These are phyloP conservation scores for Mareca strepera DNA, from an alignment of 2,797 vertebrate genomes.

Conservation along the genomic window DNA sequence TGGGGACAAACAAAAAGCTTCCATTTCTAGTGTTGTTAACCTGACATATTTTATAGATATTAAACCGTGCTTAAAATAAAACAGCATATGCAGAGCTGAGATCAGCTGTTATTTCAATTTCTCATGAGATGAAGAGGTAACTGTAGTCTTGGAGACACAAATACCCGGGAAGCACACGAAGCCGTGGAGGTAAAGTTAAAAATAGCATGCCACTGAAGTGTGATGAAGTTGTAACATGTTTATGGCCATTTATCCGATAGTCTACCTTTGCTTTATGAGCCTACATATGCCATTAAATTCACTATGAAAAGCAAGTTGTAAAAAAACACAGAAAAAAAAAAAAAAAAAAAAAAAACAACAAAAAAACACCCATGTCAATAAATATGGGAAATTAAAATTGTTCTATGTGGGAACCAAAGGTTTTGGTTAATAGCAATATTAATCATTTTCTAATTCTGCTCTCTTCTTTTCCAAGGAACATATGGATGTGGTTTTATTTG, in stretches of 20 bases:
- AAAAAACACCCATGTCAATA: background rate
- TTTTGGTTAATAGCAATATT: constrained; percentile 35
- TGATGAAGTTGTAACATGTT: constrained; percentile 26
- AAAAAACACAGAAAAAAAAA: background rate
- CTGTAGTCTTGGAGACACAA: background rate
- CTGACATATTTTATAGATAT: background rate
- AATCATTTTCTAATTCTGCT: constrained; percentile 22
- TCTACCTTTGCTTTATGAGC: constrained; percentile 11
- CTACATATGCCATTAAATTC: constrained; percentile 5
- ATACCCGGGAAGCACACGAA: background rate
- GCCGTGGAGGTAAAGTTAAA: constrained; percentile 22
- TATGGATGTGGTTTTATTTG: background rate
- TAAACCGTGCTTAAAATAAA: constrained; percentile 38
- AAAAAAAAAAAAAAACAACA: too few relatives aligned
- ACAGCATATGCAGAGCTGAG: background rate
- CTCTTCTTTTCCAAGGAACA: background rate
- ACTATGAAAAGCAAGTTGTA: background rate
- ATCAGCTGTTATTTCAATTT: background rate
- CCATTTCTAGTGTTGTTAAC: background rate
- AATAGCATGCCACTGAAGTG: background rate
- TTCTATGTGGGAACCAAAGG: background rate
- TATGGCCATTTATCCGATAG: constrained; percentile 14
- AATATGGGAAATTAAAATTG: constrained; percentile 3
- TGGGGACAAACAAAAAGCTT: background rate
- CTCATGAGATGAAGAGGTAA: background rate